Evolutionary conservation across 2,888 invertebrate species (phyloP).

Genomic region (Cynaeus angustus): DNA sequence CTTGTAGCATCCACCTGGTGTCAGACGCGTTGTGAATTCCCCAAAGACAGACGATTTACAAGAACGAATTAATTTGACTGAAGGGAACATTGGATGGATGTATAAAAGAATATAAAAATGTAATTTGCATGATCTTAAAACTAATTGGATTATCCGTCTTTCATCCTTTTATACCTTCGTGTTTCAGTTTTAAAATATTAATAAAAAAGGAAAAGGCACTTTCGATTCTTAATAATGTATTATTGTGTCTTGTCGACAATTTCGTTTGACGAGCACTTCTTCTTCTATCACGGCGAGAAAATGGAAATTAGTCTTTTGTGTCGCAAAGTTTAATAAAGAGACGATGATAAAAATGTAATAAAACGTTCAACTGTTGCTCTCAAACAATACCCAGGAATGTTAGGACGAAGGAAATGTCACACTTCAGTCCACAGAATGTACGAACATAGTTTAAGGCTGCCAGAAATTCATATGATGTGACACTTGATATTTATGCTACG

Average conservation of each 20-base stretch:
- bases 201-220: conserved; percentile 47
- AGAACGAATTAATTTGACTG: conserved; percentile 32
- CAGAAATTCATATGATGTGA: too few species aligned
- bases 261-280: conserved; percentile 39
- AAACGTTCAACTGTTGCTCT: conserved; percentile 41
- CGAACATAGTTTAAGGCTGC: too few species aligned
- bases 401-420: conserved; percentile 7
- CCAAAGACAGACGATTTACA: conserved; percentile 19
- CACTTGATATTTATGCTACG: too few species aligned
- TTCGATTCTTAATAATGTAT: conserved; percentile 48
- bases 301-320: conserved; percentile 44
- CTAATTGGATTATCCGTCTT: conserved; percentile 52
- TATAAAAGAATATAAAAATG: conserved; percentile 50
- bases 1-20: conserved; percentile 7
- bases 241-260: conserved; percentile 45
- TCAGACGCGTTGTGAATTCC: conserved; percentile 13
- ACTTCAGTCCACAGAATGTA: too few species aligned
- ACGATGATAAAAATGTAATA: conserved; percentile 40
- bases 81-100: conserved; percentile 12
- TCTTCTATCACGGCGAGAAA: conserved; percentile 32
- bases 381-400: conserved; percentile 18
- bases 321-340: conserved; percentile 39
- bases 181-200: conserved; percentile 49
- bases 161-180: conserved; percentile 40
- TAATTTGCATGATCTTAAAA: conserved; percentile 51